Conservation (phyloP, 1,140 invertebrate species). For the Solenopsis invicta region DNA sequence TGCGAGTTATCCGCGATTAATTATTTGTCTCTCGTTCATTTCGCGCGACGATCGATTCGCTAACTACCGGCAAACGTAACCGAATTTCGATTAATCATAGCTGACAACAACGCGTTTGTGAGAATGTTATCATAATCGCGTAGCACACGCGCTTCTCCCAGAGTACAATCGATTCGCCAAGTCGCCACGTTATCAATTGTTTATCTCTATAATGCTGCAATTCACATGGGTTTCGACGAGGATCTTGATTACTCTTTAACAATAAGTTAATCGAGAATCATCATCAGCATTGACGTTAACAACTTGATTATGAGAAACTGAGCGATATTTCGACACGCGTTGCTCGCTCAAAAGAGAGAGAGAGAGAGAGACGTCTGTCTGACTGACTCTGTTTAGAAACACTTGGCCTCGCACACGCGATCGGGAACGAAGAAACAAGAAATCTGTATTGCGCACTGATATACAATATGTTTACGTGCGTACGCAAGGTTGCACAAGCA, state of each 20-base stretch:
- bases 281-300: neutral
- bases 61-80: neutral
- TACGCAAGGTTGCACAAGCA: conserved; percentile 55
- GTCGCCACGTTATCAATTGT: neutral
- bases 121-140: conserved; percentile 13
- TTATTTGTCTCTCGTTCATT: conserved; percentile 22
- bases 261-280: conserved; percentile 14
- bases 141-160: neutral
- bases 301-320: neutral
- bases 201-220: conserved; percentile 24
- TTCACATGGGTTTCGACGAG: neutral
- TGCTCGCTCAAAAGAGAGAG: neutral
- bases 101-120: neutral
- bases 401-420: conserved; percentile 19
- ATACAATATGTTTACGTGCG: neutral
- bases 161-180: too few relatives aligned
- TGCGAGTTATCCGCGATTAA: conserved; percentile 27
- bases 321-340: neutral
- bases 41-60: neutral
- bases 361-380: neutral
- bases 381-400: neutral
- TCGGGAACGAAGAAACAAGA: conserved; percentile 41
- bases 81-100: conserved; percentile 21
- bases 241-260: conserved; percentile 19
- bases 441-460: conserved; percentile 3